Conservation (phyloP, 2,888 invertebrate genomes). For the Diplolepis rosae region DNA sequence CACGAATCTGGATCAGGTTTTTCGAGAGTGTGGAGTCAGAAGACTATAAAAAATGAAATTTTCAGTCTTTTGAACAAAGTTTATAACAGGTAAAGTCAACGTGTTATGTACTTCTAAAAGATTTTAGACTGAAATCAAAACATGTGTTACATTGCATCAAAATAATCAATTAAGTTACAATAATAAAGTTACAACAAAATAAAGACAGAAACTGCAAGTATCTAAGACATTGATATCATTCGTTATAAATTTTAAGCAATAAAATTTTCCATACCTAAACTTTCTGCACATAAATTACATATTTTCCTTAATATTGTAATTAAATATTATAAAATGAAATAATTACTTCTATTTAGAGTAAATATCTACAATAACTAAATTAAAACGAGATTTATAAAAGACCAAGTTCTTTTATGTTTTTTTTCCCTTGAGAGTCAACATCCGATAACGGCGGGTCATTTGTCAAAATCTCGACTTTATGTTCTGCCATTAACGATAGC, state of each 20-base stretch:
- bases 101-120: no score
- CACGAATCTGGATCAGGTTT: no score
- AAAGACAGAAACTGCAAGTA: no score
- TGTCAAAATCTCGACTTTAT: not conserved
- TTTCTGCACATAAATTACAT: not conserved
- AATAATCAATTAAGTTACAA: no score
- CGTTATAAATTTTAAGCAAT: not conserved
- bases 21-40: no score
- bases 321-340: not conserved
- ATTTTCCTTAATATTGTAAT: not conserved
- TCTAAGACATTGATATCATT: no score
- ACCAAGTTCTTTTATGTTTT: not conserved
- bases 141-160: no score
- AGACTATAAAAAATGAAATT: no score
- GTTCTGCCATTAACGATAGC: slow-evolving; percentile 15
- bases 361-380: slow-evolving; percentile 7
- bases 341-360: not conserved
- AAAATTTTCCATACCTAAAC: not conserved
- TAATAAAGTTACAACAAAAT: no score
- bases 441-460: not conserved
- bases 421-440: not conserved
- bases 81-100: no score
- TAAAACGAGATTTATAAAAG: not conserved
- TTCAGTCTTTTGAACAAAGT: no score
- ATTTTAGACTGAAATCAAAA: no score